A percentile compares a stretch with the other conserved stretches of the same genome.
phyloP scores from a whole-genome alignment of 1,140 invertebrate species.

The Zaprionus gabonicus region DNA sequence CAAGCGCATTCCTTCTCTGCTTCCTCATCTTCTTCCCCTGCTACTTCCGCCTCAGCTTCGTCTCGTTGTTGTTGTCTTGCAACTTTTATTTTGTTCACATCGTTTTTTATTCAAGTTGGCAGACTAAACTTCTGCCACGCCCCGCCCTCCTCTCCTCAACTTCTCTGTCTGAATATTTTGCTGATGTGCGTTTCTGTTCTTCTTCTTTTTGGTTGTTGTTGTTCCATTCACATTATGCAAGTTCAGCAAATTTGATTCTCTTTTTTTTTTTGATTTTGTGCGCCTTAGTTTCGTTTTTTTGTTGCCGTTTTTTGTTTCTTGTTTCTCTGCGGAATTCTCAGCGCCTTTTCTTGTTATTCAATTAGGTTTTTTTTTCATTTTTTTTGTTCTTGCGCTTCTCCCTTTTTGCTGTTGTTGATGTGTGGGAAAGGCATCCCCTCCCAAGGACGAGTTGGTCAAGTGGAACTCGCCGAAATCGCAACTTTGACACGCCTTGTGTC shows the following conservation, averaged over 20 bases:
- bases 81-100: conserved; percentile 40
- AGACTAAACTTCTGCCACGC: conserved; percentile 10
- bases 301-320: conserved; percentile 19
- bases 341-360: conserved; percentile 64
- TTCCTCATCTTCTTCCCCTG: background rate
- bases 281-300: conserved; percentile 27
- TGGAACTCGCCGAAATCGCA: conserved; percentile 28
- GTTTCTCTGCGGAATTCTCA: conserved; percentile 55
- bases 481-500: conserved; percentile 29
- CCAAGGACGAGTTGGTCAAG: conserved; percentile 24
- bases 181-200: conserved; percentile 42
- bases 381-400: conserved; percentile 15
- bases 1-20: conserved; percentile 20
- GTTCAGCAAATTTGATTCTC: conserved; percentile 53
- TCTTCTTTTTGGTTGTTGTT: background rate
- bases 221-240: conserved; percentile 61
- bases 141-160: background rate
- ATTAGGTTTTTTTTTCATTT: conserved; percentile 20
- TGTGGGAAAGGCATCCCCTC: conserved; percentile 14
- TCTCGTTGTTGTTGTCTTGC: conserved; percentile 20
- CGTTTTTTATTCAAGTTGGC: conserved; percentile 31
- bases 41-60: background rate
- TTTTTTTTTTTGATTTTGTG: conserved; percentile 21
- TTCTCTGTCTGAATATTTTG: conserved; percentile 49
- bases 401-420: conserved; percentile 12